These are phyloP conservation scores for Crematogaster levior DNA, from an alignment of 2,888 invertebrate genomes.

Conservation along the genomic window DNA sequence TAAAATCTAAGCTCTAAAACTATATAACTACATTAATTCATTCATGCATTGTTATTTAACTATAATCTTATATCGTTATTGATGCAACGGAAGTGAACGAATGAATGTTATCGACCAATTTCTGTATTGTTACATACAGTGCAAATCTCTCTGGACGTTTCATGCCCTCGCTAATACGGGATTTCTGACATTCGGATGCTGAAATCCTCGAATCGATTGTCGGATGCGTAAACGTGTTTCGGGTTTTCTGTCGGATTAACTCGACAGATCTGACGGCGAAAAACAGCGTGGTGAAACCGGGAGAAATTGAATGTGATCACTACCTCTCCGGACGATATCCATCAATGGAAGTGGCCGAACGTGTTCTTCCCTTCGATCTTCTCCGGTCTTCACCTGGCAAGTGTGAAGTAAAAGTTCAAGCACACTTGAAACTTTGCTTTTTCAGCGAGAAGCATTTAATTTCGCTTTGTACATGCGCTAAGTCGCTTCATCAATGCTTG, in stretches of 20 bases:
- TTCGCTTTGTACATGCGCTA: neutral
- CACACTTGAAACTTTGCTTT: neutral
- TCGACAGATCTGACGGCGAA: neutral
- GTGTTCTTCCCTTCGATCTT: conserved; percentile 17
- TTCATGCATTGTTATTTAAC: neutral
- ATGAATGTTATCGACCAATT: neutral
- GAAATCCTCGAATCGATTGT: conserved; percentile 21
- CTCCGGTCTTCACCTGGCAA: conserved; percentile 2
- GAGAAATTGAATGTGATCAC: conserved; percentile 53
- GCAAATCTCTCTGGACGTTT: neutral
- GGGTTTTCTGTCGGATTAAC: conserved; percentile 20
- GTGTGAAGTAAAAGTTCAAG: conserved; percentile 27
- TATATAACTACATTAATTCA: neutral
- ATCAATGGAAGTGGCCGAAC: conserved; percentile 41
- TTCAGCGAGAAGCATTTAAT: conserved; percentile 4
- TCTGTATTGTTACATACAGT: neutral
- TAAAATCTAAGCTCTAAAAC: neutral
- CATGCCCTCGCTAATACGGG: neutral
- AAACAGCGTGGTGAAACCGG: conserved; percentile 40
- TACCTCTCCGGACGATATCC: conserved; percentile 8
- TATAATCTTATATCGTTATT: neutral
- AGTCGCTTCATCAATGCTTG: conserved; percentile 6
- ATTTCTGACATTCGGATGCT: neutral
- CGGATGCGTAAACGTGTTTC: conserved; percentile 9
- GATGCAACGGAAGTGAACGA: neutral